Percentiles rank a stretch among this genome's conserved stretches.
These are phyloP conservation scores for Acleris cristana DNA, from an alignment of 2,888 invertebrate species.

Conservation along the genomic window DNA sequence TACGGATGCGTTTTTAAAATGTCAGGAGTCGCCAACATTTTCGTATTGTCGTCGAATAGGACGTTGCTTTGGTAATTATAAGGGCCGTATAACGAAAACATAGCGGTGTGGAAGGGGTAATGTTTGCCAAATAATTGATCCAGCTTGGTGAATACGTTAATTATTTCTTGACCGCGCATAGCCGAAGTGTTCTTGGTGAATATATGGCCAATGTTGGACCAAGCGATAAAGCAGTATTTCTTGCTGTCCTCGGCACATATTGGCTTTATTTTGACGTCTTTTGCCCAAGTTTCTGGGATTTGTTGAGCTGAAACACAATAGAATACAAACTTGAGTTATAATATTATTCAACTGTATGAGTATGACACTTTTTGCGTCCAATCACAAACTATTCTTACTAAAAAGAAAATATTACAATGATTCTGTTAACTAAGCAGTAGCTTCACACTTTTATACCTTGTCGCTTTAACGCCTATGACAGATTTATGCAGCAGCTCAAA, in stretches of 20 bases:
- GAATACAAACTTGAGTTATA: slow-evolving; percentile 8
- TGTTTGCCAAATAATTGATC: slow-evolving; percentile 88
- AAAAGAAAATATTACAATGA: too few relatives aligned
- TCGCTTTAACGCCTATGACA: too few relatives aligned
- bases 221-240: slow-evolving; percentile 85
- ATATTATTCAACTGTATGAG: too few relatives aligned
- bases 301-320: slow-evolving; percentile 50
- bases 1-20: slow-evolving; percentile 65
- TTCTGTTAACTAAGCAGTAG: too few relatives aligned
- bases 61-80: slow-evolving; percentile 86
- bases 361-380: too few relatives aligned
- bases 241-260: slow-evolving; percentile 83
- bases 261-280: slow-evolving; percentile 71
- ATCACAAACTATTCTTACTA: too few relatives aligned
- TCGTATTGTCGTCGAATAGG: slow-evolving; percentile 86
- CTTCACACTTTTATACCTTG: too few relatives aligned
- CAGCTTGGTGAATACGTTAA: slow-evolving; percentile 87
- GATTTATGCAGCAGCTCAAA: too few relatives aligned
- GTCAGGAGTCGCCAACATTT: slow-evolving; percentile 56
- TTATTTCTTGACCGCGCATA: slow-evolving; percentile 86
- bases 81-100: slow-evolving; percentile 88
- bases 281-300: slow-evolving; percentile 74
- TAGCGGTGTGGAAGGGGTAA: slow-evolving; percentile 78
- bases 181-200: slow-evolving; percentile 84
- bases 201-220: slow-evolving; percentile 87